These are phyloP conservation scores for Setophaga coronata DNA, from an alignment of 2,113 vertebrate genomes.

Conservation along the genomic window DNA sequence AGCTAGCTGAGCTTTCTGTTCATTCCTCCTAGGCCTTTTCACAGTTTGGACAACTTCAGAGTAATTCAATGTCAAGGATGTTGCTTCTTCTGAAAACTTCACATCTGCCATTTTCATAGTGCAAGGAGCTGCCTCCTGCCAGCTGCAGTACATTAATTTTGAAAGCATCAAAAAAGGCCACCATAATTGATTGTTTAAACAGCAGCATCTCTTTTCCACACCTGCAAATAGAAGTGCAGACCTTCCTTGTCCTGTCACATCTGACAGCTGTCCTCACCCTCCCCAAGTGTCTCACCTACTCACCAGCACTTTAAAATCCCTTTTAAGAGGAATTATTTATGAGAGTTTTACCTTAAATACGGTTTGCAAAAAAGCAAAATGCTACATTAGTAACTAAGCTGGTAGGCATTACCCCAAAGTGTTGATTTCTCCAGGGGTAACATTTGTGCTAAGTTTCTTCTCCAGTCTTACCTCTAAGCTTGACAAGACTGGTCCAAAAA, in stretches of 20 bases:
- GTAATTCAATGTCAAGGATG: background rate
- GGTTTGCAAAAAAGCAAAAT: background rate
- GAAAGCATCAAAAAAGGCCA: background rate
- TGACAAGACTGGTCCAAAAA: background rate
- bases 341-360: background rate
- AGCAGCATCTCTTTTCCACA: background rate
- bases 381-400: background rate
- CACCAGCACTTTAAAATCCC: background rate
- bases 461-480: background rate
- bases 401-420: background rate
- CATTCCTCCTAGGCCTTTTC: background rate
- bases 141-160: background rate
- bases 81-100: background rate
- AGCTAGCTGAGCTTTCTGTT: background rate
- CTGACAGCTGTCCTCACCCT: background rate
- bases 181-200: background rate
- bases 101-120: background rate
- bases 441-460: background rate
- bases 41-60: background rate
- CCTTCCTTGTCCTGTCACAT: background rate
- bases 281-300: background rate
- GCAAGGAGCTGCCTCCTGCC: background rate
- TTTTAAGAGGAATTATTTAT: background rate
- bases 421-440: background rate
- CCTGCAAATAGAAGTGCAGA: background rate